Percentiles rank a stretch among this genome's conserved stretches.
These are phyloP conservation scores for Metopia argyrocephala DNA, from an alignment of 2,888 invertebrate genomes.

Conservation along the genomic window DNA sequence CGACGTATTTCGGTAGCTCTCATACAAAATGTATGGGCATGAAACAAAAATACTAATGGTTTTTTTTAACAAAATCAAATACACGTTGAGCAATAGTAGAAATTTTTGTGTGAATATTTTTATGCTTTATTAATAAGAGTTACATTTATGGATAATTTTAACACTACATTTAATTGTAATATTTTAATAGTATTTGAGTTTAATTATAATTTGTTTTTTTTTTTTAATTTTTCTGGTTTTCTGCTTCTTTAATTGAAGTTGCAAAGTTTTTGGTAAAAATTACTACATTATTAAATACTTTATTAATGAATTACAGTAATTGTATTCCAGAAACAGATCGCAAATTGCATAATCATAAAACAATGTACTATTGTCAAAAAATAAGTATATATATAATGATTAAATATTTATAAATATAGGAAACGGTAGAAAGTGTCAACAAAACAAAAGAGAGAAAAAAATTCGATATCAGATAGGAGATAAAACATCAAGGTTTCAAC, in stretches of 20 bases:
- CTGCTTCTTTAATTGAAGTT: slow-evolving; percentile 66
- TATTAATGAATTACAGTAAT: slow-evolving; percentile 24
- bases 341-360: slow-evolving; percentile 30
- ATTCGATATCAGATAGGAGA: slow-evolving; percentile 24
- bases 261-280: slow-evolving; percentile 65
- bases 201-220: slow-evolving; percentile 41
- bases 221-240: slow-evolving; percentile 56
- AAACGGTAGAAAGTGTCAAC: slow-evolving; percentile 15
- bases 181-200: slow-evolving; percentile 53
- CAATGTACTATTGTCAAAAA: slow-evolving; percentile 21
- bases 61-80: too few species aligned
- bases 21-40: too few species aligned
- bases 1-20: too few species aligned
- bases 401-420: slow-evolving; percentile 4
- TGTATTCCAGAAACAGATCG: slow-evolving; percentile 17
- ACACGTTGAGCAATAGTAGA: not conserved
- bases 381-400: not conserved
- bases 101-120: slow-evolving; percentile 42
- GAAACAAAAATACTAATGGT: too few species aligned
- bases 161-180: slow-evolving; percentile 59
- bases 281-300: slow-evolving; percentile 55
- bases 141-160: slow-evolving; percentile 59
- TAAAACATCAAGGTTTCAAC: not conserved
- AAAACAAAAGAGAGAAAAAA: slow-evolving; percentile 35
- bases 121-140: slow-evolving; percentile 48